Percentiles rank a stretch among this genome's conserved stretches.
Conservation (phyloP, 2,888 invertebrate species). For the Brassicogethes aeneus region DNA sequence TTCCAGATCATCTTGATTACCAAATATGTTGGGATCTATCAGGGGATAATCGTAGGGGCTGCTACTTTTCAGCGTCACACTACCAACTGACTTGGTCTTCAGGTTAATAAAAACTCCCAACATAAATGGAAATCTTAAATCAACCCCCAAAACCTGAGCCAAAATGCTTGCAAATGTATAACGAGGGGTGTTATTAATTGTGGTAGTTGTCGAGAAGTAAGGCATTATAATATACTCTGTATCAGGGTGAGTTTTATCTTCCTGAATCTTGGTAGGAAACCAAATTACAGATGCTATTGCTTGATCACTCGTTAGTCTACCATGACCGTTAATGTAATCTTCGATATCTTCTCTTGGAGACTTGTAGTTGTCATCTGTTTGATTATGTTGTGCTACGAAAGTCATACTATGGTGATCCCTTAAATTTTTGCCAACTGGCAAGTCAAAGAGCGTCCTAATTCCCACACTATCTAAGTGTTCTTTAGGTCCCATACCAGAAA, state of each 20-base stretch:
- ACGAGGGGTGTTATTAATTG: no score
- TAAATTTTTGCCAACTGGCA: neutral
- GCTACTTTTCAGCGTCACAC: neutral
- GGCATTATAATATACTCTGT: no score
- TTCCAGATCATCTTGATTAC: constrained; percentile 44
- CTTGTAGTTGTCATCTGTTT: neutral
- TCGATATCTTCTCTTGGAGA: neutral
- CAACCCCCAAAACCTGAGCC: no score
- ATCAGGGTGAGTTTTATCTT: no score
- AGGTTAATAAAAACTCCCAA: neutral
- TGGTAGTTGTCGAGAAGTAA: no score
- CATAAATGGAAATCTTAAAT: no score
- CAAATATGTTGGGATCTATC: constrained; percentile 59
- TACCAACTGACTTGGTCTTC: neutral
- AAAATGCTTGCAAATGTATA: no score
- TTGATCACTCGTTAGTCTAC: no score
- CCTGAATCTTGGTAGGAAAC: no score
- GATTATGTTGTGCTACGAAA: neutral
- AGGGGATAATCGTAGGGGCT: constrained; percentile 43
- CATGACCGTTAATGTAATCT: neutral
- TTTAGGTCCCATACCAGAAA: no score
- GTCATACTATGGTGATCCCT: neutral
- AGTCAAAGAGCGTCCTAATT: neutral
- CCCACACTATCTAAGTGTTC: neutral
- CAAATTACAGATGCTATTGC: no score